phyloP scores from a whole-genome alignment of 2,113 vertebrate genomes.

The Trogon surrucura region DNA sequence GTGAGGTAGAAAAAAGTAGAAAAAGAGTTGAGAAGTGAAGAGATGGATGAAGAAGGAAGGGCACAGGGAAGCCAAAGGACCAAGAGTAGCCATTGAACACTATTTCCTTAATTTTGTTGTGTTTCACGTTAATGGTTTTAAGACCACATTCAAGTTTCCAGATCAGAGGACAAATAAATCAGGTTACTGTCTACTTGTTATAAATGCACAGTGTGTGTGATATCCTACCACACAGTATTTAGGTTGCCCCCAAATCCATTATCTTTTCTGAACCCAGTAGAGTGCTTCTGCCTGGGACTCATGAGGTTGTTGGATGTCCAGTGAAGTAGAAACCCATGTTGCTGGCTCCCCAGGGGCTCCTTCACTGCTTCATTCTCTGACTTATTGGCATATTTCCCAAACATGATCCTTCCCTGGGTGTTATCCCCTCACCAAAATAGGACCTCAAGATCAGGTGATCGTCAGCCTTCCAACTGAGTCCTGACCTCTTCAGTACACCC shows the following conservation, averaged over 20 bases:
- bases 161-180: not conserved
- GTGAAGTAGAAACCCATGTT: not conserved
- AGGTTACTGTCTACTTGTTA: not conserved
- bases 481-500: not conserved
- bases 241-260: not conserved
- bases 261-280: not conserved
- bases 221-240: not conserved
- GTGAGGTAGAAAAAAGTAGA: not conserved
- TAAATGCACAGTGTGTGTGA: not conserved
- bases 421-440: not conserved
- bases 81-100: not conserved
- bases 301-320: not conserved
- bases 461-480: not conserved
- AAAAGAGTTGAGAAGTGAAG: not conserved
- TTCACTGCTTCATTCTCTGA: not conserved
- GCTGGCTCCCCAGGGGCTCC: not conserved
- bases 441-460: not conserved
- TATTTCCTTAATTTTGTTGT: not conserved
- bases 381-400: not conserved
- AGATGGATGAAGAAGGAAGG: not conserved
- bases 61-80: not conserved
- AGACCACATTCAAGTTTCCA: not conserved
- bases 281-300: not conserved
- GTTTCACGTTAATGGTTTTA: not conserved
- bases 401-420: not conserved